These are phyloP conservation scores for Hippoglossus stenolepis DNA, from an alignment of 2,113 vertebrate genomes.

Conservation along the genomic window DNA sequence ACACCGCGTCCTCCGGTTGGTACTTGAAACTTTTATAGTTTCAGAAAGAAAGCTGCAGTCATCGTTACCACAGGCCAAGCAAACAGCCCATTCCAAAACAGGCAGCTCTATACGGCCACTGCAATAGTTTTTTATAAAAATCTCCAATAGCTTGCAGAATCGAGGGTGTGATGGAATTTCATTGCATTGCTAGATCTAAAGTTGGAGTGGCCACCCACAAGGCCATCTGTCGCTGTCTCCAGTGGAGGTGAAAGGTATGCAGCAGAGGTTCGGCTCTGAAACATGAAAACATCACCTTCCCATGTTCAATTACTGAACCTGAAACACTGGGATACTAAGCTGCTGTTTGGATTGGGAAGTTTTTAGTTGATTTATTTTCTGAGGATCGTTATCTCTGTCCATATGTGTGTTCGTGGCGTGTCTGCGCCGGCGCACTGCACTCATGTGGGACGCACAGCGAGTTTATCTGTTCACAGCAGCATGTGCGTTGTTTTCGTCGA, in stretches of 20 bases:
- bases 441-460: conserved; percentile 1
- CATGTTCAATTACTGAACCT: conserved; percentile 10
- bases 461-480: conserved; percentile 12
- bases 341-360: not conserved
- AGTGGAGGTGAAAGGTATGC: conserved; percentile 28
- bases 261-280: not conserved
- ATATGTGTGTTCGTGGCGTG: not conserved
- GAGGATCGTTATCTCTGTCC: not conserved
- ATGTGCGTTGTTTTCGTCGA: conserved; percentile 25
- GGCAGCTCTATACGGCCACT: not conserved
- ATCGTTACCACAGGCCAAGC: no score
- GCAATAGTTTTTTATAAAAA: not conserved
- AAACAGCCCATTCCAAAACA: no score
- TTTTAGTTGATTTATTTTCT: not conserved
- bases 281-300: conserved; percentile 9
- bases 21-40: not conserved
- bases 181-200: not conserved
- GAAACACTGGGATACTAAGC: not conserved
- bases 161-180: not conserved
- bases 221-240: not conserved
- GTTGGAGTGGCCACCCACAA: conserved; percentile 5
- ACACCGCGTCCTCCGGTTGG: not conserved
- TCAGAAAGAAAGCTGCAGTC: not conserved
- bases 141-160: not conserved
- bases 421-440: not conserved